Conservation (phyloP, 2,888 invertebrate species). For the Drosophila lutescens region DNA sequence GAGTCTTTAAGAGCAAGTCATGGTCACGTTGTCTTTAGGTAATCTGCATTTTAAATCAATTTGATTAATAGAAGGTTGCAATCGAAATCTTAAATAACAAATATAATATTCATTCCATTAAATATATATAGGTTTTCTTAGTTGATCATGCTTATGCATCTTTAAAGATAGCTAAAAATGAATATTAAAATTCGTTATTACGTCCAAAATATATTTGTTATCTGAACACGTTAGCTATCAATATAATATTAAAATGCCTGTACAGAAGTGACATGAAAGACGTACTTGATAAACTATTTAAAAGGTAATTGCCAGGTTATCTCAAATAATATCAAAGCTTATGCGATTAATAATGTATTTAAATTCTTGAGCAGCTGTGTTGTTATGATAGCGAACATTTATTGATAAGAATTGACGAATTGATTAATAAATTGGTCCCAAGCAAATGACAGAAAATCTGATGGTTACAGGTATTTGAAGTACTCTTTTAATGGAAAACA, state of each 20-base stretch:
- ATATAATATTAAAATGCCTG: conserved; percentile 1
- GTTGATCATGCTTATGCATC: neutral
- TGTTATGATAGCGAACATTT: neutral
- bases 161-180: neutral
- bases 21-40: conserved; percentile 1
- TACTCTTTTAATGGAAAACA: neutral
- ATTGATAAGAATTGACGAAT: neutral
- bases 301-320: neutral
- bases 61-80: neutral
- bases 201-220: neutral
- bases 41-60: neutral
- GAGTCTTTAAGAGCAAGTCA: conserved; percentile 3
- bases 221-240: neutral
- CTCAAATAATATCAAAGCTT: no score
- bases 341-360: neutral
- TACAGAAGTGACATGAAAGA: neutral
- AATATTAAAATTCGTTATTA: neutral
- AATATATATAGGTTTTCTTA: no score
- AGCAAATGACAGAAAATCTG: neutral
- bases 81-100: neutral
- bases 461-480: neutral
- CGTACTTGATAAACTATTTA: neutral
- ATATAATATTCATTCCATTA: no score
- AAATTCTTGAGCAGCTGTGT: neutral
- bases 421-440: conserved; percentile 5